Conservation (phyloP, 2,888 invertebrate species). For the Mythimna lalbum region DNA sequence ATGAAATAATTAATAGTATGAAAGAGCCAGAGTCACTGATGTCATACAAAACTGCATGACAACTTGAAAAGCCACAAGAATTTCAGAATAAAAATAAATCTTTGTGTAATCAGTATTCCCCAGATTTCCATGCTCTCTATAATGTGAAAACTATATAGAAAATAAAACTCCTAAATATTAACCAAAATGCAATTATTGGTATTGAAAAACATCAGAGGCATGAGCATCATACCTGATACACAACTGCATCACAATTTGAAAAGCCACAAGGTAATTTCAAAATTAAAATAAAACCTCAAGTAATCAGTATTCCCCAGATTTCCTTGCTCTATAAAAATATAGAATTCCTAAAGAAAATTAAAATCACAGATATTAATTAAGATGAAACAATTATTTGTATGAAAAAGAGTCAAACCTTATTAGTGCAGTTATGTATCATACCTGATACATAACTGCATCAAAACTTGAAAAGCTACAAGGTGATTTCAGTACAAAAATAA, state of each 20-base stretch:
- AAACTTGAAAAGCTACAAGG: slow-evolving; percentile 17
- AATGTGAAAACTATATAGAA: no score
- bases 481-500: slow-evolving; percentile 31
- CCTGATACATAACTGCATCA: slow-evolving; percentile 5
- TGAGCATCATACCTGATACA: not conserved
- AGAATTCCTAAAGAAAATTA: no score
- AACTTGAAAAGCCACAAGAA: slow-evolving; percentile 19
- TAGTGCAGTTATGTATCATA: no score
- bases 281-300: slow-evolving; percentile 15
- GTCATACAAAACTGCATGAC: slow-evolving; percentile 5
- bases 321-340: no score
- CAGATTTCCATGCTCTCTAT: slow-evolving; percentile 29
- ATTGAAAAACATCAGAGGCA: no score
- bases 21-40: no score
- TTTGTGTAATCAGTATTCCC: slow-evolving; percentile 24
- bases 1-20: no score
- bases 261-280: slow-evolving; percentile 26
- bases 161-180: no score
- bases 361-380: not conserved
- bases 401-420: not conserved
- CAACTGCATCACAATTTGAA: not conserved
- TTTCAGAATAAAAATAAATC: slow-evolving; percentile 14
- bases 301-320: slow-evolving; percentile 17
- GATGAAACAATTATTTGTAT: not conserved
- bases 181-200: no score